Base-by-base conservation (phyloP, 1,140 invertebrate genomes). In the Pogonognathellus flavescens region DNA sequence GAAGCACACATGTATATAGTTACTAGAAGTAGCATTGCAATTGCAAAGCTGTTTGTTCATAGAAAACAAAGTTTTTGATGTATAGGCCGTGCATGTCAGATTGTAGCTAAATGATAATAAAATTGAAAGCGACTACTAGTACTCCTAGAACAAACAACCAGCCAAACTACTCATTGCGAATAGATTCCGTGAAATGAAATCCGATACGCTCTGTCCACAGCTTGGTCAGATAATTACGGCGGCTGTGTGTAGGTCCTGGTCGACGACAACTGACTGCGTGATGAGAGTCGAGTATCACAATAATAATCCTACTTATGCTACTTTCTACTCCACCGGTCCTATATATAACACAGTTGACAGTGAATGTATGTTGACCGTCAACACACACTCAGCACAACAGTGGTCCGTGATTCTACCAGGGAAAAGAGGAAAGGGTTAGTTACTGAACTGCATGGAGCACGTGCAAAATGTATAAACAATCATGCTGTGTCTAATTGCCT, bases 181-280 rank as follows among this genome's bases (percentile, higher is more conserved):
- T 41, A 41, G 31, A 76, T 49, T 18, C 25, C 41, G 41, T 18
- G 16, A 0, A 76, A 76, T 50, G 41, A 25, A 76, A 76, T 76
- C 31, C n/a, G 70, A 76, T 76, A 76, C 70, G 70, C 70, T 66
- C 31, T 76, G 70, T 76, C 70, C 70, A 49, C 70, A 76, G 70
- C 70, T 49, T 76, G 70, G 70, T 50, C 70, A 76, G 70, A 14
- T 76, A 76, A 76, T 76, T 76, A 76, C 6, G 6, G 31, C 31
- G 2, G 6, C 31, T 41, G 31, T 41, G 31, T 3, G 31, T 41
- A 41, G 31, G 31, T 41, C 1, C 31, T n/a, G n/a, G n/a, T n/a
- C 31, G 31, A 41, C 31, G 6, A 41, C 31, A 41, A 41, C 31
- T 41, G 31, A 41, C 41, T n/a, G 25, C 70, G 41, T 76, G 70